phyloP scores from a whole-genome alignment of 1,140 invertebrate genomes.

The Pissodes strobi region DNA sequence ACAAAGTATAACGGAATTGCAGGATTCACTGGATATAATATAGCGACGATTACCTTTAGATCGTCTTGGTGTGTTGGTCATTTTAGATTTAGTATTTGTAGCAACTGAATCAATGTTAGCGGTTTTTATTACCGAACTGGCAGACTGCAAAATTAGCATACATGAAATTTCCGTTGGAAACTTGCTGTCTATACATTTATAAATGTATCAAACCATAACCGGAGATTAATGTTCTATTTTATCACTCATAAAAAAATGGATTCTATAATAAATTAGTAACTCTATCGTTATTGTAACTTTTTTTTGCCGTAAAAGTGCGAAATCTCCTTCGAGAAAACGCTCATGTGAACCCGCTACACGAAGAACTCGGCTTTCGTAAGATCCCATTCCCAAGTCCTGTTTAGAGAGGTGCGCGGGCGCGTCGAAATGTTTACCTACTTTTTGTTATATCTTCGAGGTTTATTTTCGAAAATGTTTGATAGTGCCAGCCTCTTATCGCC shows the following conservation, averaged over 20 bases:
- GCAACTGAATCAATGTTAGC: too few species aligned
- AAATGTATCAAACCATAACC: not conserved
- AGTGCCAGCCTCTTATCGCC: not conserved
- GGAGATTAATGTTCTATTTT: not conserved
- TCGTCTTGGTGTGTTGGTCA: too few species aligned
- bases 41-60: too few species aligned
- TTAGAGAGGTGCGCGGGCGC: slow-evolving; percentile 23
- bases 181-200: not conserved
- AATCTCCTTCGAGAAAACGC: too few species aligned
- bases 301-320: not conserved
- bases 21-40: too few species aligned
- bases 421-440: slow-evolving; percentile 29
- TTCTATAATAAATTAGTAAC: not conserved
- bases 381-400: slow-evolving; percentile 31
- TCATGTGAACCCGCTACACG: not conserved
- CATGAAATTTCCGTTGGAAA: too few species aligned
- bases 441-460: slow-evolving; percentile 3
- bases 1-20: too few species aligned
- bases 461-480: slow-evolving; percentile 12
- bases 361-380: slow-evolving; percentile 18
- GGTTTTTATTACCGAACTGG: too few species aligned
- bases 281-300: not conserved
- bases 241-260: not conserved
- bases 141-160: too few species aligned
- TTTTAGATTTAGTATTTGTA: too few species aligned